These are phyloP conservation scores for Leptodactylus fuscus DNA, from an alignment of 2,113 vertebrate species.

Conservation along the genomic window DNA sequence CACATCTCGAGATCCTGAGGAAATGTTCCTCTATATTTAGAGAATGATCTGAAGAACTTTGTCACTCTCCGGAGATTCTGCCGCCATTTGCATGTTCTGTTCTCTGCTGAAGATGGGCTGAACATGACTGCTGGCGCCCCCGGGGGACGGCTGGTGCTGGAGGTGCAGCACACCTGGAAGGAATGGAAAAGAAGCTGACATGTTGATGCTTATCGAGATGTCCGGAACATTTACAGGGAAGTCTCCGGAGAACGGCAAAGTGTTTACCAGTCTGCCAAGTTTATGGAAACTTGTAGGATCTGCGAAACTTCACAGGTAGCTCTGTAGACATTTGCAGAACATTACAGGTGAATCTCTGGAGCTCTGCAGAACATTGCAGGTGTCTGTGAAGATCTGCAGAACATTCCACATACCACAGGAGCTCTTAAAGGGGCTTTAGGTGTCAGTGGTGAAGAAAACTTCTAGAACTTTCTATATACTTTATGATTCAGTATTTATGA, in stretches of 20 bases:
- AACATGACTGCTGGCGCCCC: neutral
- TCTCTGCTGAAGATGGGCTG: neutral
- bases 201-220: neutral
- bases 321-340: neutral
- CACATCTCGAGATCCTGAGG: too few species aligned
- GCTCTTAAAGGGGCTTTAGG: neutral
- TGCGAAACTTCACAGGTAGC: neutral
- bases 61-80: neutral
- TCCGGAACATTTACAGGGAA: neutral
- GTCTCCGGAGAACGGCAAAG: neutral
- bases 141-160: neutral
- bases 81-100: conserved; percentile 3
- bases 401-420: neutral
- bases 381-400: neutral
- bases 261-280: neutral
- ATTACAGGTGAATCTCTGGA: neutral
- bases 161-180: neutral
- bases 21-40: neutral
- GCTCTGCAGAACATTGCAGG: neutral
- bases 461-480: neutral
- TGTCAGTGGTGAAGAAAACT: neutral
- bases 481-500: too few species aligned
- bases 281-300: neutral
- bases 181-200: neutral
- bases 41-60: neutral